Conservation (phyloP, 2,888 invertebrate genomes). For the Oeneis ivallda region DNA sequence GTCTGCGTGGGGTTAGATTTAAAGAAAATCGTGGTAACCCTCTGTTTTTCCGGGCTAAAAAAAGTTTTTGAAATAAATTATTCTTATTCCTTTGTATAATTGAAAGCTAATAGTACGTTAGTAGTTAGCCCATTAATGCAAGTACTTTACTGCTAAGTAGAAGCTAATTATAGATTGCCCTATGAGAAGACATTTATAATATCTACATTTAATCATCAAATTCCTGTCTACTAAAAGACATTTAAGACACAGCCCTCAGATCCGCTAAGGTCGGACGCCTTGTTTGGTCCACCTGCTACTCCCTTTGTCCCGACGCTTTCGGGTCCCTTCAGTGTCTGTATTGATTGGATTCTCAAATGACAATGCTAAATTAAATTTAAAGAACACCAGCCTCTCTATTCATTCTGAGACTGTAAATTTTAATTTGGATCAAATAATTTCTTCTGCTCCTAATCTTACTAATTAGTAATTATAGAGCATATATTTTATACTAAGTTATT, state of each 20-base stretch:
- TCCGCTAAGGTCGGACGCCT: slow-evolving; percentile 33
- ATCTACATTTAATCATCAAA: slow-evolving; percentile 20
- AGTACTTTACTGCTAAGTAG: no score
- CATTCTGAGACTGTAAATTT: no score
- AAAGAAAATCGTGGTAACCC: no score
- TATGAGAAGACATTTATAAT: background rate
- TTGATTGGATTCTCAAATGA: slow-evolving; percentile 20
- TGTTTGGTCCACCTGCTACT: slow-evolving; percentile 35
- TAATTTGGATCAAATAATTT: background rate
- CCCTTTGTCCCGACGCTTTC: slow-evolving; percentile 26
- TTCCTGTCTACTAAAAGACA: slow-evolving; percentile 16
- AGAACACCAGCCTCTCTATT: background rate
- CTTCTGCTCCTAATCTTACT: no score
- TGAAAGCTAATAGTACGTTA: no score
- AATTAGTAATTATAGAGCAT: no score
- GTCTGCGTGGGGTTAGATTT: no score
- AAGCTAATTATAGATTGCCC: background rate
- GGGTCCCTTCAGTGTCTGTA: slow-evolving; percentile 17
- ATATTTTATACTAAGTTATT: no score
- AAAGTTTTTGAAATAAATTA: no score
- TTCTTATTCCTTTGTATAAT: no score
- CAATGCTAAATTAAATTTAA: background rate
- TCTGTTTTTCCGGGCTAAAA: no score
- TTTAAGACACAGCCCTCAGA: slow-evolving; percentile 28
- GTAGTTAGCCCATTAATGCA: no score